Percentiles rank a stretch among this genome's conserved stretches.
These are phyloP conservation scores for Xanthorhoe spadicearia DNA, from an alignment of 2,888 invertebrate genomes.

Conservation along the genomic window DNA sequence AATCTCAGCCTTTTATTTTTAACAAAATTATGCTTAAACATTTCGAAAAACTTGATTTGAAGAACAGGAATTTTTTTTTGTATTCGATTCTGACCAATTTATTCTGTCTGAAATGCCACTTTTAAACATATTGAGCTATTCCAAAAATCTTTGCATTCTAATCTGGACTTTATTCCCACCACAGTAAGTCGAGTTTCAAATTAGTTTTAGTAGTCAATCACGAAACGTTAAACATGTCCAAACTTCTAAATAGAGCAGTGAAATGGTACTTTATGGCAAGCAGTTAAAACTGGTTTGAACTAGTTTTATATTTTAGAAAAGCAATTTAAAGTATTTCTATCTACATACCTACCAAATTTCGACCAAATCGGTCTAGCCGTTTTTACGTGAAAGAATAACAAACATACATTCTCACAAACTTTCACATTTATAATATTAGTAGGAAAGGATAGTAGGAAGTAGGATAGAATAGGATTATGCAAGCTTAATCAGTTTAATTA, in stretches of 20 bases:
- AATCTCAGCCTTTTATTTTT: no score
- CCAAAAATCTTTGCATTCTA: not conserved
- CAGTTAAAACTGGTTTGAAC: not conserved
- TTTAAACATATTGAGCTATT: not conserved
- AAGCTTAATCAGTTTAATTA: no score
- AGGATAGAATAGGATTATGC: no score
- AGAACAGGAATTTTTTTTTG: no score
- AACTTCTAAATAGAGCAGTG: not conserved
- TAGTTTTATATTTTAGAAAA: no score
- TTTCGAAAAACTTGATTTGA: not conserved
- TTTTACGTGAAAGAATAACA: no score
- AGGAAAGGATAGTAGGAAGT: no score
- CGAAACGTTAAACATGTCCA: not conserved
- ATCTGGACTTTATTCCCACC: not conserved
- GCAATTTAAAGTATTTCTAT: no score
- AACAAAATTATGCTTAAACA: not conserved
- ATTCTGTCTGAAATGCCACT: not conserved
- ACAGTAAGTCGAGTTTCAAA: not conserved
- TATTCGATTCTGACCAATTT: not conserved
- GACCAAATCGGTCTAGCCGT: no score
- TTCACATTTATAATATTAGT: no score
- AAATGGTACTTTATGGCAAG: not conserved
- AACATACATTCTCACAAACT: no score
- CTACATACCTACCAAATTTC: no score
- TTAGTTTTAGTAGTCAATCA: not conserved